Evolutionary conservation across 2,888 invertebrate genomes (phyloP).

Genomic region (Eucriotettix oculatus): DNA sequence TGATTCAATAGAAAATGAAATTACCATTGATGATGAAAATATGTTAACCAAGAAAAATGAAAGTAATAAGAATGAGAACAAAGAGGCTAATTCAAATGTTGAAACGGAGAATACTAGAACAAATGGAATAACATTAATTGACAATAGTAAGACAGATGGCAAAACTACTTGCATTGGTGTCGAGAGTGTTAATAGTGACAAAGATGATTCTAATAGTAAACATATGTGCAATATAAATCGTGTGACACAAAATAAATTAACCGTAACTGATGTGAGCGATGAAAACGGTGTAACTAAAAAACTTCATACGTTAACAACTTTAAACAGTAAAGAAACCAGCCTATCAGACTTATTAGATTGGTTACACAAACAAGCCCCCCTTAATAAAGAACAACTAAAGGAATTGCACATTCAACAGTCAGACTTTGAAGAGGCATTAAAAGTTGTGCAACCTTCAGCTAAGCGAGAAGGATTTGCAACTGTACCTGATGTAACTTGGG

Average conservation of each 20-base stretch:
- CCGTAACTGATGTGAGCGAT: too few species aligned
- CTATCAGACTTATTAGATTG: conserved; percentile 43
- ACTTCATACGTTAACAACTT: too few species aligned
- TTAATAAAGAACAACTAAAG: conserved; percentile 42
- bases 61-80: too few species aligned
- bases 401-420: conserved; percentile 50
- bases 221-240: neutral
- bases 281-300: too few species aligned
- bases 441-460: conserved; percentile 77
- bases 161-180: neutral
- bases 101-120: neutral
- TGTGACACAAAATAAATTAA: too few species aligned
- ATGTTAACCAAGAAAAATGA: neutral
- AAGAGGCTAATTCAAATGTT: neutral
- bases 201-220: neutral
- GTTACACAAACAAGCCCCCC: conserved; percentile 43
- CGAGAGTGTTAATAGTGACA: neutral
- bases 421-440: conserved; percentile 64
- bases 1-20: too few species aligned
- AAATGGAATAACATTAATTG: neutral
- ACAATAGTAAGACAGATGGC: neutral
- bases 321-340: conserved; percentile 16
- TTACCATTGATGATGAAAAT: neutral
- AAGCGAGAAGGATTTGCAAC: conserved; percentile 96
- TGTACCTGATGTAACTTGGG: conserved; percentile 94